Percentiles rank a stretch among this genome's conserved stretches.
Evolutionary conservation across 2,797 vertebrate genomes (phyloP).

Genomic region (Coregonus sp.): DNA sequence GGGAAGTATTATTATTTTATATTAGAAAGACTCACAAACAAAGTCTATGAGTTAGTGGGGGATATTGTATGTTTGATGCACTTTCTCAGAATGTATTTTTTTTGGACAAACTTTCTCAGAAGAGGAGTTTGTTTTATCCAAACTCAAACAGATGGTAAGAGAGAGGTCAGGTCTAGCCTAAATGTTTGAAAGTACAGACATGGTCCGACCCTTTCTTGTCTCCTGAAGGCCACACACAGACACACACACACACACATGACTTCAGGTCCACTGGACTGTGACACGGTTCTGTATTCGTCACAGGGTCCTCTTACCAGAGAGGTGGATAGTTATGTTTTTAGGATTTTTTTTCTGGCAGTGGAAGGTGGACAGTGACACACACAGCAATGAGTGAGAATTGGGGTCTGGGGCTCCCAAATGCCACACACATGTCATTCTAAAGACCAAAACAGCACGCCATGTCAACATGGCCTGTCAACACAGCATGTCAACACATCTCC

Average conservation of each 20-base stretch:
- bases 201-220: no score
- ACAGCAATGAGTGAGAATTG: conserved; percentile 48
- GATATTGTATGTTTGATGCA: conserved; percentile 4
- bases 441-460: background rate
- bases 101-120: background rate
- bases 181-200: no score
- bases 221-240: no score
- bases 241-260: conserved; percentile 7
- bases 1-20: conserved; percentile 37
- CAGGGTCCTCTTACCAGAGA: no score
- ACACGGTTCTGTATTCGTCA: conserved; percentile 16
- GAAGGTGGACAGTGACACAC: conserved; percentile 28
- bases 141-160: background rate
- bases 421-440: background rate
- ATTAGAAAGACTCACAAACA: conserved; percentile 22
- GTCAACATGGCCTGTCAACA: background rate
- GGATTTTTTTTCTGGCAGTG: background rate
- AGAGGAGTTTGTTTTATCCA: background rate
- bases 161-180: no score
- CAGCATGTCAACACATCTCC: background rate
- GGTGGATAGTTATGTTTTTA: conserved; percentile 7
- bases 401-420: conserved; percentile 5
- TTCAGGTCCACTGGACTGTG: conserved; percentile 27
- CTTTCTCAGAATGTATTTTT: background rate
- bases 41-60: conserved; percentile 20